phyloP scores from a whole-genome alignment of 2,888 invertebrate genomes.

The Loripinus fragilis region DNA sequence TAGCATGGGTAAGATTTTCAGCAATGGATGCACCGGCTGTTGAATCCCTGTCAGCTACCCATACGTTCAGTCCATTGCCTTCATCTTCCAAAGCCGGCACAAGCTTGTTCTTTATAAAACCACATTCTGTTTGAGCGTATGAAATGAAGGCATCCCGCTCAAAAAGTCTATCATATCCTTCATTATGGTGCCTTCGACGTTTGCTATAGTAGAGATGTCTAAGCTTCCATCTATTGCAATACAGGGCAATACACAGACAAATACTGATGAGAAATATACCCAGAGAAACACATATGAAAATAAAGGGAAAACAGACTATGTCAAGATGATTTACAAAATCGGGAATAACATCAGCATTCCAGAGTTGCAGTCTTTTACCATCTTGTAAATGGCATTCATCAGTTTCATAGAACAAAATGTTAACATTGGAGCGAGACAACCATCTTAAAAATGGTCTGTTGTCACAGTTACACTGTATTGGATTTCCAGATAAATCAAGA shows the following conservation, averaged over 20 bases:
- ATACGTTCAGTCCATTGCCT: slow-evolving; percentile 31
- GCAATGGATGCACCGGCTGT: slow-evolving; percentile 47
- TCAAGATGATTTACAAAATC: background rate
- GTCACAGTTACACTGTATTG: slow-evolving; percentile 44
- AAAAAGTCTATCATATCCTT: slow-evolving; percentile 54
- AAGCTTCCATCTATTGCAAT: slow-evolving; percentile 52
- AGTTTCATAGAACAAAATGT: background rate
- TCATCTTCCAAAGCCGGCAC: slow-evolving; percentile 47
- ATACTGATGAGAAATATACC: slow-evolving; percentile 14
- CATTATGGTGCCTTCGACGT: slow-evolving; percentile 27
- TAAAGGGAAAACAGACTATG: background rate
- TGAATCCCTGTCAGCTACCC: slow-evolving; percentile 52
- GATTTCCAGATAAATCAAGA: slow-evolving; percentile 36
- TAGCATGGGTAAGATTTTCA: slow-evolving; percentile 56
- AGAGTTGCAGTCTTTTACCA: background rate
- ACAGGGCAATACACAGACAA: slow-evolving; percentile 18
- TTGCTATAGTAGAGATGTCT: slow-evolving; percentile 50
- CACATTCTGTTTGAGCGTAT: slow-evolving; percentile 34
- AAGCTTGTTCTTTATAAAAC: slow-evolving; percentile 46
- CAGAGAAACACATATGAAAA: slow-evolving; percentile 4
- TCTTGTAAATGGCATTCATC: slow-evolving; percentile 25
- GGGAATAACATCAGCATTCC: slow-evolving; percentile 2
- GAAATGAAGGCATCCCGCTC: slow-evolving; percentile 56
- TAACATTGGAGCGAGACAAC: slow-evolving; percentile 28
- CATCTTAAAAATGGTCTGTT: slow-evolving; percentile 47